Percentiles rank a stretch among this genome's conserved stretches.
phyloP scores from a whole-genome alignment of 2,113 vertebrate species.

The Mobula birostris region DNA sequence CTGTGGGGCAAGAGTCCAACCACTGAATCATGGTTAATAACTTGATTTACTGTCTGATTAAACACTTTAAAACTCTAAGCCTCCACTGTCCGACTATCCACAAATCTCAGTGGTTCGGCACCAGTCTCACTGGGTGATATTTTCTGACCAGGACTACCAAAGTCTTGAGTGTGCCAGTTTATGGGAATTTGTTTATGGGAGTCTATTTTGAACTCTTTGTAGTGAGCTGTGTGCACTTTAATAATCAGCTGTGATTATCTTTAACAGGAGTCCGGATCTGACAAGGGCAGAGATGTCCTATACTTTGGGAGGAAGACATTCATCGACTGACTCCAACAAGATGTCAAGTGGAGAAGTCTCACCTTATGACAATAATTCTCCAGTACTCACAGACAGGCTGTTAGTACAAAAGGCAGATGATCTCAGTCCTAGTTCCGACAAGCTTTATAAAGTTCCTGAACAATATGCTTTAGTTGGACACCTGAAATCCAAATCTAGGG shows the following conservation, averaged over 20 bases:
- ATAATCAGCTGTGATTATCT: conserved; percentile 34
- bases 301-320: conserved; percentile 66
- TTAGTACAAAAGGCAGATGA: conserved; percentile 60
- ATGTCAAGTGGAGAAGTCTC: conserved; percentile 88
- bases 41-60: neutral
- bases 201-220: neutral
- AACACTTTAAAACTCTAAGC: too few relatives aligned
- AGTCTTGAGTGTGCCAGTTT: too few relatives aligned
- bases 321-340: conserved; percentile 80
- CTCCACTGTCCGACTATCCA: too few relatives aligned
- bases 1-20: neutral
- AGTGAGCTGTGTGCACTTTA: neutral
- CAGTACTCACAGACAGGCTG: conserved; percentile 71
- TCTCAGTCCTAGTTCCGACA: conserved; percentile 52
- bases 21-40: neutral
- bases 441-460: conserved; percentile 59
- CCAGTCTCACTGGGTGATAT: too few relatives aligned
- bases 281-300: conserved; percentile 61
- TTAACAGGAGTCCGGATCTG: conserved; percentile 65
- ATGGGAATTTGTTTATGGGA: neutral
- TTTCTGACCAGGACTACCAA: too few relatives aligned
- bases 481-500: conserved; percentile 61
- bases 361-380: conserved; percentile 95
- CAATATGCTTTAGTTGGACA: conserved; percentile 53
- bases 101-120: too few relatives aligned